Evolutionary conservation across 1,140 invertebrate species (phyloP).

Genomic region (Andricus grossulariae): DNA sequence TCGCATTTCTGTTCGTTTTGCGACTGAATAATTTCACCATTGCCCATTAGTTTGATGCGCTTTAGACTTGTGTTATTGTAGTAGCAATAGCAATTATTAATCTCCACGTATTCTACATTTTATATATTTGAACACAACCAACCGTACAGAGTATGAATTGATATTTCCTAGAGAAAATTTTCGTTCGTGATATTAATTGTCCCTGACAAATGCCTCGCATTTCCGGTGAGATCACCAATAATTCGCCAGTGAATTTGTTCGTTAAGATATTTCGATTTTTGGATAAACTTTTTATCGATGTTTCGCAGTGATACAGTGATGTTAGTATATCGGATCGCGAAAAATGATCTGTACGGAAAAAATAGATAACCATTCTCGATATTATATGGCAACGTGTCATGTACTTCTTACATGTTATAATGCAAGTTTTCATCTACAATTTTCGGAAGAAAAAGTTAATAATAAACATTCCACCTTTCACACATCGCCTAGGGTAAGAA

Average conservation of each 20-base stretch:
- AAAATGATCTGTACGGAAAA: constrained; percentile 7
- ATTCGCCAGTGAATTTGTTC: constrained; percentile 9
- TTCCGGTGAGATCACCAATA: neutral
- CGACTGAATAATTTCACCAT: neutral
- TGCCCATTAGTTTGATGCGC: constrained; percentile 14
- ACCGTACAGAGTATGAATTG: neutral
- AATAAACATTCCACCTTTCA: constrained; percentile 27
- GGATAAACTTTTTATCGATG: constrained; percentile 23
- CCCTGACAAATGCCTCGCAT: constrained; percentile 27
- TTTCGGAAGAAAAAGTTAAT: constrained; percentile 21
- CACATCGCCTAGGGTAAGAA: constrained; percentile 25
- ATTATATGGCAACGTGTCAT: constrained; percentile 13
- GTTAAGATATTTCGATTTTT: constrained; percentile 21
- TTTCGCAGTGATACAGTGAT: constrained; percentile 10
- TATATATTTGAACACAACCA: neutral
- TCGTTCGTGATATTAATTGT: constrained; percentile 15
- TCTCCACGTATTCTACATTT: too few relatives aligned
- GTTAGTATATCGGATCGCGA: constrained; percentile 19
- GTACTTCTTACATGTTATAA: constrained; percentile 27
- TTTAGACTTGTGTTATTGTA: constrained; percentile 23
- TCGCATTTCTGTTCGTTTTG: neutral
- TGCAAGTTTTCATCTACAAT: constrained; percentile 26
- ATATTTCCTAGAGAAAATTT: neutral
- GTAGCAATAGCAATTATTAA: neutral
- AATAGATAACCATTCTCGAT: constrained; percentile 2